phyloP scores from a whole-genome alignment of 2,797 vertebrate species.

The Anableps anableps region DNA sequence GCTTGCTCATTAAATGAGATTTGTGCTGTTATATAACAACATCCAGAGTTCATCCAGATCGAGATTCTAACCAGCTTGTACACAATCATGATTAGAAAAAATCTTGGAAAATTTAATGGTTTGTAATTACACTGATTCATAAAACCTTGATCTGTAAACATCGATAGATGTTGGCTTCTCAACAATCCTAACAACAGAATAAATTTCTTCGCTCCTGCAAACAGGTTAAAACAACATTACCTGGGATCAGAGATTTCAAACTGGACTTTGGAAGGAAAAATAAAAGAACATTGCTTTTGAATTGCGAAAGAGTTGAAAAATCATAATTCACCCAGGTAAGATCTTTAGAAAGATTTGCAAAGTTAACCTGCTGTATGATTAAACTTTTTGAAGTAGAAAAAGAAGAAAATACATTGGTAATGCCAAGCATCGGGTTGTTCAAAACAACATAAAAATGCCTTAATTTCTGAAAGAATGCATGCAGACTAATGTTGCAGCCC shows the following conservation, averaged over 20 bases:
- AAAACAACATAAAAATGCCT: not conserved
- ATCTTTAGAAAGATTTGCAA: not conserved
- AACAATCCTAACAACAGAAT: not conserved
- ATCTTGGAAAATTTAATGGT: not conserved
- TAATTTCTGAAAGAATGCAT: not conserved
- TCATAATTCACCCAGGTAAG: not conserved
- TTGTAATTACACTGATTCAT: not conserved
- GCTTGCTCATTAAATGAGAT: not conserved
- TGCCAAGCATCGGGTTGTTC: not conserved
- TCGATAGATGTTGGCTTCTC: not conserved
- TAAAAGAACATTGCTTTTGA: not conserved
- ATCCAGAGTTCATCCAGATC: constrained; percentile 8
- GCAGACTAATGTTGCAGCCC: not conserved
- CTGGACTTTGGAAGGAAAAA: not conserved
- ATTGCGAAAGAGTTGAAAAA: not conserved
- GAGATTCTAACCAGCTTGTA: not conserved
- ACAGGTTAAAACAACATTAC: not conserved
- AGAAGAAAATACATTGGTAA: not conserved
- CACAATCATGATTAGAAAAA: not conserved
- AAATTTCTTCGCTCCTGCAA: not conserved
- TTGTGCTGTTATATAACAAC: not conserved
- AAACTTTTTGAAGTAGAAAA: not conserved
- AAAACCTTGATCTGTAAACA: not conserved
- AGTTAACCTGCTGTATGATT: not conserved
- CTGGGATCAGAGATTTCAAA: not conserved